Evolutionary conservation across 2,888 invertebrate species (phyloP).

Genomic region (Luffia ferchaultella): DNA sequence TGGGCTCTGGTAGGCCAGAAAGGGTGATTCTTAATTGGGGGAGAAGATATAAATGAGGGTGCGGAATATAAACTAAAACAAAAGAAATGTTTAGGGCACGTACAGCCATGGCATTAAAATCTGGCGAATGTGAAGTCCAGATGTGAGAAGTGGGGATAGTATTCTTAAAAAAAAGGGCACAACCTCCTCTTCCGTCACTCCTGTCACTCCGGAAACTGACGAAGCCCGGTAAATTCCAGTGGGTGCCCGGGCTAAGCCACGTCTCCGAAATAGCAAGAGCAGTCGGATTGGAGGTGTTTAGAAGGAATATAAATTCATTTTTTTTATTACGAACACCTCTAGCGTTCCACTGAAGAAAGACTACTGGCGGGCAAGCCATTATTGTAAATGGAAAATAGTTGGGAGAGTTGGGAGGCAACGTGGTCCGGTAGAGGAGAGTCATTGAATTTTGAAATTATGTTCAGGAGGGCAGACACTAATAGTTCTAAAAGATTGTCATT

Average conservation of each 20-base stretch:
- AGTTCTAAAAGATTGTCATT: too few relatives aligned
- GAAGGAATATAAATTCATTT: slow-evolving; percentile 6
- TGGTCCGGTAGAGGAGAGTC: not conserved
- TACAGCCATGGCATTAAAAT: slow-evolving; percentile 9
- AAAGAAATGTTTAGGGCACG: too few relatives aligned
- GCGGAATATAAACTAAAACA: slow-evolving; percentile 13
- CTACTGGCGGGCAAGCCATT: too few relatives aligned
- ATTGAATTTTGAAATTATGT: too few relatives aligned
- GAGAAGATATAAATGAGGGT: slow-evolving; percentile 11
- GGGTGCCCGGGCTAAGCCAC: slow-evolving; percentile 14
- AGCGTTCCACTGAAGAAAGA: too few relatives aligned
- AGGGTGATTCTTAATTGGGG: too few relatives aligned
- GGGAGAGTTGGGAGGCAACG: not conserved
- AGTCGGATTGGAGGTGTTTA: slow-evolving; percentile 6
- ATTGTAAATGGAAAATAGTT: slow-evolving; percentile 8
- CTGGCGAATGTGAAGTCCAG: too few relatives aligned
- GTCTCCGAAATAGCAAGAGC: slow-evolving; percentile 12
- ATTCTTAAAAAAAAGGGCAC: slow-evolving; percentile 12
- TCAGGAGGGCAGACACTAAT: not conserved
- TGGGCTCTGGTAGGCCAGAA: too few relatives aligned
- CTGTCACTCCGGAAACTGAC: slow-evolving; percentile 17
- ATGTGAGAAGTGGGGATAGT: slow-evolving; percentile 10
- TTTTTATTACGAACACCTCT: slow-evolving; percentile 12
- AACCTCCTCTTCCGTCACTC: slow-evolving; percentile 15
- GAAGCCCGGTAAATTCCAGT: slow-evolving; percentile 12